phyloP scores from a whole-genome alignment of 2,797 vertebrate species.

The Dicrostonyx torquatus region DNA sequence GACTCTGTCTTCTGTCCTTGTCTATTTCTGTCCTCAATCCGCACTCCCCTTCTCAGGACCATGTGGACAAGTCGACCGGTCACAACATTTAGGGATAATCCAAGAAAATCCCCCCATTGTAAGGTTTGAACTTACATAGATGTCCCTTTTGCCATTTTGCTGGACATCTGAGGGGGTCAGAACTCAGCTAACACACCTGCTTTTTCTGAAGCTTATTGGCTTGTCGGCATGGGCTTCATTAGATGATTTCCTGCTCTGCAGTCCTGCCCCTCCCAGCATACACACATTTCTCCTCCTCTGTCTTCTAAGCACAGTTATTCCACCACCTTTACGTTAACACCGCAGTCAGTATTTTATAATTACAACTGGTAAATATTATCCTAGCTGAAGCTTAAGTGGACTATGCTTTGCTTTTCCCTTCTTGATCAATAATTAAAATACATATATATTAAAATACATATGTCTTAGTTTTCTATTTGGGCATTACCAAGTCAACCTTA shows the following conservation, averaged over 20 bases:
- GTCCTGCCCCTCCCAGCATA: not conserved
- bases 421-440: not conserved
- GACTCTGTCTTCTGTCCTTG: too few species aligned
- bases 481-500: not conserved
- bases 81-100: not conserved
- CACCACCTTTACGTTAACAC: not conserved
- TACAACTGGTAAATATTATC: not conserved
- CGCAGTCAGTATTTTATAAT: not conserved
- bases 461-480: not conserved
- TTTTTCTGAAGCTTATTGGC: not conserved
- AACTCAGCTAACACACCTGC: not conserved
- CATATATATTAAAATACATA: not conserved
- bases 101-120: not conserved
- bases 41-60: too few species aligned
- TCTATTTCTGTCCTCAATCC: too few species aligned
- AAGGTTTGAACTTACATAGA: not conserved
- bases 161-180: not conserved
- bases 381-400: not conserved
- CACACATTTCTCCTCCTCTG: not conserved
- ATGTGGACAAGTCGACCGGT: too few species aligned
- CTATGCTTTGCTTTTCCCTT: constrained; percentile 9
- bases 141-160: not conserved
- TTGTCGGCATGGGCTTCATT: not conserved
- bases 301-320: not conserved
- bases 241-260: not conserved